phyloP scores from a whole-genome alignment of 2,888 invertebrate genomes.

The Pandemis heparana region DNA sequence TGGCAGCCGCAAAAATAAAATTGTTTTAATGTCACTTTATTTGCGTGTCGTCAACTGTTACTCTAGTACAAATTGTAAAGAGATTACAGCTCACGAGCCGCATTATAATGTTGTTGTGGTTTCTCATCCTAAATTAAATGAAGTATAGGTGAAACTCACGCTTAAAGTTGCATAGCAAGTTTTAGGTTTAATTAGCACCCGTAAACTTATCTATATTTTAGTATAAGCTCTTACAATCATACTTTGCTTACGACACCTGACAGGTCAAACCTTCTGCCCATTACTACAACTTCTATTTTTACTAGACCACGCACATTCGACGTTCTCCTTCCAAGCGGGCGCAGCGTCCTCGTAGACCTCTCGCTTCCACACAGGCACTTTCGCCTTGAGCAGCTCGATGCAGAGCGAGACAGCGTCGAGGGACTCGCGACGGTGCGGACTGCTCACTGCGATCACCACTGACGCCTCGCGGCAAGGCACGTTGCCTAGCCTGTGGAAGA shows the following conservation, averaged over 20 bases:
- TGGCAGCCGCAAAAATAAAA: too few species aligned
- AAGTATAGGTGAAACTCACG: too few species aligned
- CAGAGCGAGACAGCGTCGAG: constrained; percentile 93
- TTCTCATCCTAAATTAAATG: too few species aligned
- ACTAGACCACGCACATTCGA: constrained; percentile 92
- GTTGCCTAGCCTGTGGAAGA: constrained; percentile 87
- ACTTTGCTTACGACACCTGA: too few species aligned
- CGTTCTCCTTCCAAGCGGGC: constrained; percentile 92
- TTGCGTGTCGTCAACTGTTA: too few species aligned
- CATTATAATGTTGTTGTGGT: too few species aligned
- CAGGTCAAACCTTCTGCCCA: not conserved
- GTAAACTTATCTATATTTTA: too few species aligned
- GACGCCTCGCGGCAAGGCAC: constrained; percentile 95
- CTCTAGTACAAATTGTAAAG: too few species aligned
- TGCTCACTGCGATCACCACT: constrained; percentile 95
- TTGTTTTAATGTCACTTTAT: too few species aligned
- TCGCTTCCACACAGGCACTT: constrained; percentile 98
- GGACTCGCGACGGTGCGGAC: constrained; percentile 93
- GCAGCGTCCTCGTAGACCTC: constrained; percentile 91
- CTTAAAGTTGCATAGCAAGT: too few species aligned
- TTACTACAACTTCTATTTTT: constrained; percentile 57
- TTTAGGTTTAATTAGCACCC: too few species aligned
- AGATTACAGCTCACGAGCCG: too few species aligned
- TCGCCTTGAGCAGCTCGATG: constrained; percentile 93
- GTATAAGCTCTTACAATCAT: not conserved